These are phyloP conservation scores for Ostrea denselamellosa DNA, from an alignment of 1,140 invertebrate genomes.

Conservation along the genomic window DNA sequence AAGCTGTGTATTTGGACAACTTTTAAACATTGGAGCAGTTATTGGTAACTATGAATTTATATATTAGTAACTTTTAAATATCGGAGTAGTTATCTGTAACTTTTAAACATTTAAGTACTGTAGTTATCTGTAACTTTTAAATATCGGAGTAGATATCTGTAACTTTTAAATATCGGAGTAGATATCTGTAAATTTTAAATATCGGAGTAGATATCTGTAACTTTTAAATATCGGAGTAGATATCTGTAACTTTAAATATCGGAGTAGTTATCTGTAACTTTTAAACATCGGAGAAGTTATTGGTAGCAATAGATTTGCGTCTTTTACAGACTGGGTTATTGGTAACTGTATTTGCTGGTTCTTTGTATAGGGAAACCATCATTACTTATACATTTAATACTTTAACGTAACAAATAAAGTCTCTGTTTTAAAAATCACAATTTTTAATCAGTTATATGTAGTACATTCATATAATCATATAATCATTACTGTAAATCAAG, in stretches of 20 bases:
- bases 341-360: too few relatives aligned
- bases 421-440: too few relatives aligned
- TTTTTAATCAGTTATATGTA: too few relatives aligned
- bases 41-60: slow-evolving; percentile 80
- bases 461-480: too few relatives aligned
- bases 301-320: too few relatives aligned
- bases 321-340: too few relatives aligned
- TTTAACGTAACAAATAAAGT: too few relatives aligned
- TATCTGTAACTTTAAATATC: slow-evolving; percentile 80
- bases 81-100: background rate
- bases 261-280: background rate
- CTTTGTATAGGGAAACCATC: too few relatives aligned
- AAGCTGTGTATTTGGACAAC: slow-evolving; percentile 88
- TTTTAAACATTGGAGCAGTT: slow-evolving; percentile 86
- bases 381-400: too few relatives aligned
- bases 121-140: background rate
- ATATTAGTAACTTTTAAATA: background rate
- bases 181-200: background rate
- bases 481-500: too few relatives aligned
- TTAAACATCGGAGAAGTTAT: background rate
- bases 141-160: too few relatives aligned
- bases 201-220: slow-evolving; percentile 82
- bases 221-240: slow-evolving; percentile 86
- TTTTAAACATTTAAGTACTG: background rate
- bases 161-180: too few relatives aligned